Percentiles rank a stretch among this genome's conserved stretches.
phyloP scores from a whole-genome alignment of 2,888 invertebrate genomes.

The Sinodicranocentrus sp. region DNA sequence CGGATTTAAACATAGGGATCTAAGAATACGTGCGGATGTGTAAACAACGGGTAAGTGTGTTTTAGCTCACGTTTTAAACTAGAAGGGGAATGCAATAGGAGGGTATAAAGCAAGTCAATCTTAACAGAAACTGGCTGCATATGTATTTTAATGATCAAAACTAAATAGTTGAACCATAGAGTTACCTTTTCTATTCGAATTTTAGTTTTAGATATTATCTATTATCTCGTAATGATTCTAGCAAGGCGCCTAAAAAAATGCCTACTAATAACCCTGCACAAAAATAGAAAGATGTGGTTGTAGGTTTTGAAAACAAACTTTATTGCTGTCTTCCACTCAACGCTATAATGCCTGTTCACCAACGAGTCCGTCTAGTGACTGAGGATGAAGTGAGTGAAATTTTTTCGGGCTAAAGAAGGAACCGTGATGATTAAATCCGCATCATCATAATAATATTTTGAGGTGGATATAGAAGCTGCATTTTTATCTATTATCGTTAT shows the following conservation, averaged over 20 bases:
- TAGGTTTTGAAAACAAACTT: conserved; percentile 2
- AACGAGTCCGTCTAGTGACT: conserved; percentile 55
- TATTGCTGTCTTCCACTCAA: conserved; percentile 3
- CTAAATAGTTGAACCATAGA: conserved; percentile 6
- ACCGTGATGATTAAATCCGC: conserved; percentile 54
- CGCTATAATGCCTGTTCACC: conserved; percentile 41
- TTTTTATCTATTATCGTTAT: conserved; percentile 40
- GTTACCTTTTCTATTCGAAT: background rate
- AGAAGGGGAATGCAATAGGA: conserved; percentile 1
- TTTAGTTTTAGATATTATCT: background rate
- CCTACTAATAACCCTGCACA: background rate
- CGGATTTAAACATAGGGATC: background rate
- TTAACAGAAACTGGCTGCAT: background rate
- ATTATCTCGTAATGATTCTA: background rate
- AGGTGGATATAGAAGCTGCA: conserved; percentile 10
- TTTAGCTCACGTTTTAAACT: conserved; percentile 15
- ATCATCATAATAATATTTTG: conserved; percentile 48
- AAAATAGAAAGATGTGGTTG: conserved; percentile 1
- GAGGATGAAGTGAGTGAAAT: conserved; percentile 36
- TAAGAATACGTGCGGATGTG: conserved; percentile 26
- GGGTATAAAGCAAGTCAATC: background rate
- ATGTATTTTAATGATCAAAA: conserved; percentile 12
- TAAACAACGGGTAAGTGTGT: conserved; percentile 36
- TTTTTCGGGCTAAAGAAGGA: conserved; percentile 44
- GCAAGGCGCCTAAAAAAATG: background rate